phyloP scores from a whole-genome alignment of 2,888 invertebrate genomes.

The Hypena proboscidalis region DNA sequence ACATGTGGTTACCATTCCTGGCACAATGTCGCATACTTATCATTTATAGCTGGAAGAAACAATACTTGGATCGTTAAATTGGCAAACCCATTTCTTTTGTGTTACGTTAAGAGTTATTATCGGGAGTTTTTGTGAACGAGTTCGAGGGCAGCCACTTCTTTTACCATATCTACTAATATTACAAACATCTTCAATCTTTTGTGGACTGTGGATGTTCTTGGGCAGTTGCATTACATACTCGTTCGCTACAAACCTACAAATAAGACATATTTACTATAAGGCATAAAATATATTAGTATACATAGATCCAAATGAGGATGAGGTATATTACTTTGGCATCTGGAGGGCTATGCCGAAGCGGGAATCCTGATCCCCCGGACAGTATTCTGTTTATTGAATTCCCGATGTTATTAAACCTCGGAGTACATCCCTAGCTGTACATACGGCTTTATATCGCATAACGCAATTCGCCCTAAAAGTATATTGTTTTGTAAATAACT shows the following conservation, averaged over 20 bases:
- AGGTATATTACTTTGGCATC: conserved; percentile 61
- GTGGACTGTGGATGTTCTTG: too few species aligned
- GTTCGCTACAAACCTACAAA: too few species aligned
- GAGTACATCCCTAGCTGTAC: conserved; percentile 9
- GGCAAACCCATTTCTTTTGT: conserved; percentile 17
- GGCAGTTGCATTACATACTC: too few species aligned
- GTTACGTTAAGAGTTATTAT: conserved; percentile 22
- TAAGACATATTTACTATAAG: too few species aligned
- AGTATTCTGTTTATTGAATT: conserved; percentile 57
- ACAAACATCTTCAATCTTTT: too few species aligned
- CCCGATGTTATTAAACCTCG: conserved; percentile 54
- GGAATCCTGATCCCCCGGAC: conserved; percentile 48
- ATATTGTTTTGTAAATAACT: too few species aligned
- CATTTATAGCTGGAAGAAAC: conserved; percentile 34
- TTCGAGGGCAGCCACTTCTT: too few species aligned
- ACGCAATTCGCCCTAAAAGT: too few species aligned
- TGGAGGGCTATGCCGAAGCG: conserved; percentile 58
- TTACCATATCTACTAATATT: too few species aligned
- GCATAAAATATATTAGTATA: conserved; percentile 42
- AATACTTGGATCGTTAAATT: conserved; percentile 25
- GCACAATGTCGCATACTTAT: conserved; percentile 49
- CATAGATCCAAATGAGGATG: conserved; percentile 56
- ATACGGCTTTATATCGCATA: background rate
- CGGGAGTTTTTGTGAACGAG: too few species aligned
- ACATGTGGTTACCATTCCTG: conserved; percentile 78